Percentiles rank a stretch among this genome's conserved stretches.
Conservation (phyloP, 2,113 vertebrate species). For the Gobius niger region DNA sequence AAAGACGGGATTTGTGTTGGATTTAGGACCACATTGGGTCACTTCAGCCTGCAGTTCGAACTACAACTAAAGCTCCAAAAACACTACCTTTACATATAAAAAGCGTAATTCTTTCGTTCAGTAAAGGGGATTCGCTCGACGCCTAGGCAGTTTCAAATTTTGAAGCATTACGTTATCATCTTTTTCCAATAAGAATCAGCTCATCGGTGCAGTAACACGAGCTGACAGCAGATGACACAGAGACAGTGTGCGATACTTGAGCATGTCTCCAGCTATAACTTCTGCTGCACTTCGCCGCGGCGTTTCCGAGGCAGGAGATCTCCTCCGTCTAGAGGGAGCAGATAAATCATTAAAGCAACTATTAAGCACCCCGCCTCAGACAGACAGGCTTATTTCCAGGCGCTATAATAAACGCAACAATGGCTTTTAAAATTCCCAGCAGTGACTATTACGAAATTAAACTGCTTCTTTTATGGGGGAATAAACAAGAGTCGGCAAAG, state of each 20-base stretch:
- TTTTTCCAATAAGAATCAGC: background rate
- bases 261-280: background rate
- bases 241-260: background rate
- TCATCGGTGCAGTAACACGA: background rate
- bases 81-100: no score
- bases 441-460: conserved; percentile 46
- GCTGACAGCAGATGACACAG: conserved; percentile 1
- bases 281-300: background rate
- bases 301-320: conserved; percentile 11
- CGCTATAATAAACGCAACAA: conserved; percentile 43
- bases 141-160: background rate
- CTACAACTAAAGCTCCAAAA: no score
- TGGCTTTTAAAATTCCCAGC: conserved; percentile 42
- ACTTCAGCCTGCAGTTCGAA: no score
- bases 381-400: conserved; percentile 20
- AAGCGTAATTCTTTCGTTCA: background rate
- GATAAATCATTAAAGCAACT: conserved; percentile 32
- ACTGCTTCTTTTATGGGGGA: conserved; percentile 37
- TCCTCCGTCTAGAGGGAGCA: conserved; percentile 6
- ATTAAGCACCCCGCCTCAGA: conserved; percentile 40
- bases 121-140: background rate
- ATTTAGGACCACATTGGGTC: no score
- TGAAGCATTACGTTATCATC: background rate
- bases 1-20: no score
- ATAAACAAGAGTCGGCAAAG: conserved; percentile 39